Conservation (phyloP, 2,797 vertebrate genomes). For the Lepus townsendii region DNA sequence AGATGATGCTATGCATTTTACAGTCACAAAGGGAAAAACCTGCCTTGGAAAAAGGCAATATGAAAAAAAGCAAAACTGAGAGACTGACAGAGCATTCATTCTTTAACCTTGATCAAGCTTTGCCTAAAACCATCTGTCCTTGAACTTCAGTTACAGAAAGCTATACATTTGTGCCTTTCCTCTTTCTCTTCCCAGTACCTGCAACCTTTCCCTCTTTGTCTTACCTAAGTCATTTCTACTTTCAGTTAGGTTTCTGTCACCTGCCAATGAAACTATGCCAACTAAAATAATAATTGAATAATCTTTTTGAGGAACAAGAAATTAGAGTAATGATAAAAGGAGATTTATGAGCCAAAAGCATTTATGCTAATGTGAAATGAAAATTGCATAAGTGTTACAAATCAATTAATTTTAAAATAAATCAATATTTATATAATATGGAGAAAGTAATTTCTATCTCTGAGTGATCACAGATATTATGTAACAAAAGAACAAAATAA, state of each 20-base stretch:
- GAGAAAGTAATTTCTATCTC: conserved; percentile 13
- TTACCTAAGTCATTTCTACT: neutral
- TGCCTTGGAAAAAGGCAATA: neutral
- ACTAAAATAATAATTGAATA: neutral
- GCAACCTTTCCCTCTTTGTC: neutral
- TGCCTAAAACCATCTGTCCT: neutral
- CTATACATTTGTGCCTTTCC: neutral
- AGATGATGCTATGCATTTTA: neutral
- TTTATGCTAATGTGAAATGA: neutral
- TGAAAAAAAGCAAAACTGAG: neutral
- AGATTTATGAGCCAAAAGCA: conserved; percentile 5
- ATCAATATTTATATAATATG: neutral
- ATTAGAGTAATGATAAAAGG: neutral
- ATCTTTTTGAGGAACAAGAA: conserved; percentile 3
- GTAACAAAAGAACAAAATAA: neutral
- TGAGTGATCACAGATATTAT: neutral
- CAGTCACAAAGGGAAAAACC: neutral
- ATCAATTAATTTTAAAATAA: neutral
- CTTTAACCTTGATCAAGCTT: neutral
- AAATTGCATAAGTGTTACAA: neutral
- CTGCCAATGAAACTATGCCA: neutral
- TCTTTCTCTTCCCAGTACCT: neutral
- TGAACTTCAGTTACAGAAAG: neutral
- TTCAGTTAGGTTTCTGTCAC: neutral
- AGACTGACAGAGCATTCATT: neutral